A percentile compares a stretch with the other conserved stretches of the same genome.
Evolutionary conservation across 2,888 invertebrate species (phyloP).

Genomic region (Aphidius colemani): DNA sequence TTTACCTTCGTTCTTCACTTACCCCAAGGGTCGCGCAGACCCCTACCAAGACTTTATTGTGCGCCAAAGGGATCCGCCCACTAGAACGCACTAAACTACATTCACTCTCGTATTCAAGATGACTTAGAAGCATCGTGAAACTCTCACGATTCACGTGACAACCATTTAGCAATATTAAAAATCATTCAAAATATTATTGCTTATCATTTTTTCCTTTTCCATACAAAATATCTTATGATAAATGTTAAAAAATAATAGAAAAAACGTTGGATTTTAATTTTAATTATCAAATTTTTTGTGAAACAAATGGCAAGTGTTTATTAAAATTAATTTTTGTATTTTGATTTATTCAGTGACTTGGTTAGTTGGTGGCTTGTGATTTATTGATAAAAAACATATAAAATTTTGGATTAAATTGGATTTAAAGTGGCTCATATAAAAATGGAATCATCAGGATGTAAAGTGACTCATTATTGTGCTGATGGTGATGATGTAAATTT

Average conservation of each 20-base stretch:
- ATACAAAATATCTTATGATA: too few relatives aligned
- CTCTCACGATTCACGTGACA: slow-evolving; percentile 2
- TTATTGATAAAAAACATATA: too few relatives aligned
- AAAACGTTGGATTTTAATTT: too few relatives aligned
- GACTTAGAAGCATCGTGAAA: slow-evolving; percentile 19
- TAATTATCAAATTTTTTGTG: too few relatives aligned
- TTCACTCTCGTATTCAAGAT: slow-evolving; percentile 23
- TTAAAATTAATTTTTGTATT: too few relatives aligned
- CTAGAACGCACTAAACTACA: slow-evolving; percentile 27
- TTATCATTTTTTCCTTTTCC: neutral
- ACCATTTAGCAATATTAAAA: neutral
- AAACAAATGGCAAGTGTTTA: too few relatives aligned
- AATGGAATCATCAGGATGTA: slow-evolving; percentile 6
- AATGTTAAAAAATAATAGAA: too few relatives aligned
- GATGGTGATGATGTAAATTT: slow-evolving; percentile 18
- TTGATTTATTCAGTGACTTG: too few relatives aligned
- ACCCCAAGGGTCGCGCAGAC: slow-evolving; percentile 2
- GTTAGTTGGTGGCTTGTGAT: too few relatives aligned
- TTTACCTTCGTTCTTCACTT: slow-evolving; percentile 1
- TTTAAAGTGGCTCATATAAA: slow-evolving; percentile 1
- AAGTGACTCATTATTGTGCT: slow-evolving; percentile 21
- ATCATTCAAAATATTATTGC: neutral
- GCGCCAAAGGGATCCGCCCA: slow-evolving; percentile 35
- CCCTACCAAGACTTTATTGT: slow-evolving; percentile 25
- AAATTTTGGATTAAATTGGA: neutral